Evolutionary conservation across 2,888 invertebrate species (phyloP).

Genomic region (Lepidochrysops patricia): DNA sequence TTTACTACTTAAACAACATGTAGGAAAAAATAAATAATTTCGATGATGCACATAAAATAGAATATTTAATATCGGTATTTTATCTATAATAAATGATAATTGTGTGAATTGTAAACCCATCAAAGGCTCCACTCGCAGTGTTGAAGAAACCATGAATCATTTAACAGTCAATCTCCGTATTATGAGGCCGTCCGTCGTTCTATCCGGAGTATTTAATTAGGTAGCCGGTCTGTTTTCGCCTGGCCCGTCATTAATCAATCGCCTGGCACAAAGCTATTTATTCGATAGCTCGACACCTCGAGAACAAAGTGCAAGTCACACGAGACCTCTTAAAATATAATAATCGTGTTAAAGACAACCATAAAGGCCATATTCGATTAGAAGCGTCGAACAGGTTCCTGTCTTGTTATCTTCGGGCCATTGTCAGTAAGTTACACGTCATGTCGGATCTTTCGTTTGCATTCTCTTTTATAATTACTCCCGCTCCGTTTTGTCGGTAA

Average conservation of each 20-base stretch:
- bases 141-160: constrained; percentile 22
- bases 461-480: constrained; percentile 50
- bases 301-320: constrained; percentile 67
- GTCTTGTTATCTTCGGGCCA: constrained; percentile 58
- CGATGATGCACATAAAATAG: background rate
- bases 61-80: background rate
- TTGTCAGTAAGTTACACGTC: constrained; percentile 55
- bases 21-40: background rate
- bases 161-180: constrained; percentile 33
- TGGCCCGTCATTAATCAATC: constrained; percentile 70
- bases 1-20: background rate
- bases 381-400: constrained; percentile 63
- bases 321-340: constrained; percentile 68
- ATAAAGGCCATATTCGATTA: constrained; percentile 71
- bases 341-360: constrained; percentile 71
- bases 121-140: constrained; percentile 1
- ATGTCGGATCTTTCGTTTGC: constrained; percentile 46
- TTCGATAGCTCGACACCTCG: constrained; percentile 66
- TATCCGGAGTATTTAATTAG: constrained; percentile 60
- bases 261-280: constrained; percentile 49
- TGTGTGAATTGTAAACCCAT: background rate
- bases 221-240: constrained; percentile 62
- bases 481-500: constrained; percentile 34
- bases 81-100: background rate
- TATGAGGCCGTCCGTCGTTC: constrained; percentile 33